Conservation (phyloP, 1,140 invertebrate species). For the Drosophila dunni region DNA sequence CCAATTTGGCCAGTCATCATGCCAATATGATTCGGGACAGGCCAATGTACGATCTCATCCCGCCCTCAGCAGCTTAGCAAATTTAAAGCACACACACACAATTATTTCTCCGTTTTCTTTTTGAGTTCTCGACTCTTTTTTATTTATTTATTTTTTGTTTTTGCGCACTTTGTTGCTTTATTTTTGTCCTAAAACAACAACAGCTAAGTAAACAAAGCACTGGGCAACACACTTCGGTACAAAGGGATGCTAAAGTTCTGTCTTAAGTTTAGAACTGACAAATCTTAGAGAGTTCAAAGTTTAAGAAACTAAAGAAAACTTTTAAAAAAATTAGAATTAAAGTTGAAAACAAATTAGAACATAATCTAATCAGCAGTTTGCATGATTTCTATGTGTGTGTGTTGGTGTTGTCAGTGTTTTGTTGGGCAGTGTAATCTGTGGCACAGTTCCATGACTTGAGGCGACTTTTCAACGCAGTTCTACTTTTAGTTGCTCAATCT, state of each 20-base stretch:
- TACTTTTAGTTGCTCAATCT: constrained; percentile 54
- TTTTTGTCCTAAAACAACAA: constrained; percentile 44
- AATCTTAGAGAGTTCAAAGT: too few relatives aligned
- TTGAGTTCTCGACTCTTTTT: constrained; percentile 36
- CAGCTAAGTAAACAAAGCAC: constrained; percentile 48
- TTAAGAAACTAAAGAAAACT: background rate
- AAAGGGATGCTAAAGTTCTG: background rate
- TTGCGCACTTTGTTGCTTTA: constrained; percentile 40
- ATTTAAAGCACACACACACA: constrained; percentile 40
- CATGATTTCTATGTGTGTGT: background rate
- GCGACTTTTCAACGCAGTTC: constrained; percentile 28
- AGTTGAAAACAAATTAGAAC: background rate
- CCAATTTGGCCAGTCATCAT: constrained; percentile 64
- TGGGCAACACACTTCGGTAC: constrained; percentile 1
- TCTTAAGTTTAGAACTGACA: too few relatives aligned
- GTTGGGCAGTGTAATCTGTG: constrained; percentile 41
- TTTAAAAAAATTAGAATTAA: background rate
- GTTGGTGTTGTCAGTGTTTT: constrained; percentile 14
- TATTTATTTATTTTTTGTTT: constrained; percentile 33
- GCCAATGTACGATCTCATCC: constrained; percentile 67
- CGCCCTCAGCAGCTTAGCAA: constrained; percentile 60
- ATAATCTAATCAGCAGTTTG: background rate
- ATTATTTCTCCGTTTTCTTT: constrained; percentile 33
- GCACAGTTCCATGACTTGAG: constrained; percentile 35
- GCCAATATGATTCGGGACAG: constrained; percentile 55